phyloP scores from a whole-genome alignment of 2,888 invertebrate species.

The Cremastobaeus sp. region DNA sequence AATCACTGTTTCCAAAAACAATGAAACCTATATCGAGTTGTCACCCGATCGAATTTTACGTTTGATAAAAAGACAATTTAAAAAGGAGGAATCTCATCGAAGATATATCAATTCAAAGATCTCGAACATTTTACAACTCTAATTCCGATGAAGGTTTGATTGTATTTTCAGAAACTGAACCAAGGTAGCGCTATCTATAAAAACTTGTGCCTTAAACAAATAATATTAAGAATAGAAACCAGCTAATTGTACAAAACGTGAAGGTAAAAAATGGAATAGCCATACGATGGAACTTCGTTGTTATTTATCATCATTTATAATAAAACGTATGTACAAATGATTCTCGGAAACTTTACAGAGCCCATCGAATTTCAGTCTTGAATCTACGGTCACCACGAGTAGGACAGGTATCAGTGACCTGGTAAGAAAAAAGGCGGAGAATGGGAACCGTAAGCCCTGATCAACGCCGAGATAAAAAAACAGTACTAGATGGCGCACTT shows the following conservation, averaged over 20 bases:
- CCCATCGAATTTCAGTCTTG: constrained; percentile 45
- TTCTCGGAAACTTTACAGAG: constrained; percentile 37
- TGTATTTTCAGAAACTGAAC: too few relatives aligned
- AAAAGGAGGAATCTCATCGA: too few relatives aligned
- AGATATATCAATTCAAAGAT: too few relatives aligned
- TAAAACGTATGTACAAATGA: constrained; percentile 40
- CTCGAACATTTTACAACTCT: too few relatives aligned
- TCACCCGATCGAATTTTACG: too few relatives aligned
- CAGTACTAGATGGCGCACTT: constrained; percentile 1
- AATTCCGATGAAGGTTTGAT: too few relatives aligned
- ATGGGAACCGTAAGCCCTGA: background rate
- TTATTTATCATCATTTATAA: background rate
- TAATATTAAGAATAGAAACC: constrained; percentile 16
- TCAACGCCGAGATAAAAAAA: background rate
- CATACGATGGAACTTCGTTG: constrained; percentile 27
- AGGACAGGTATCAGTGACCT: constrained; percentile 22
- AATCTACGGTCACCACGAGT: constrained; percentile 28
- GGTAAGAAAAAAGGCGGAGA: constrained; percentile 10
- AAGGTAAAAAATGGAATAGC: constrained; percentile 25
- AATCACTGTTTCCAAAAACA: too few relatives aligned
- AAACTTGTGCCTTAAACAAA: constrained; percentile 3
- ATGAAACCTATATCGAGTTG: too few relatives aligned
- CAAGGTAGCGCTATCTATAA: background rate
- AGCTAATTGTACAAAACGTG: background rate
- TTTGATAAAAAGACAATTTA: too few relatives aligned